phyloP scores from a whole-genome alignment of 2,797 vertebrate genomes.

The Danio jaintianensis region DNA sequence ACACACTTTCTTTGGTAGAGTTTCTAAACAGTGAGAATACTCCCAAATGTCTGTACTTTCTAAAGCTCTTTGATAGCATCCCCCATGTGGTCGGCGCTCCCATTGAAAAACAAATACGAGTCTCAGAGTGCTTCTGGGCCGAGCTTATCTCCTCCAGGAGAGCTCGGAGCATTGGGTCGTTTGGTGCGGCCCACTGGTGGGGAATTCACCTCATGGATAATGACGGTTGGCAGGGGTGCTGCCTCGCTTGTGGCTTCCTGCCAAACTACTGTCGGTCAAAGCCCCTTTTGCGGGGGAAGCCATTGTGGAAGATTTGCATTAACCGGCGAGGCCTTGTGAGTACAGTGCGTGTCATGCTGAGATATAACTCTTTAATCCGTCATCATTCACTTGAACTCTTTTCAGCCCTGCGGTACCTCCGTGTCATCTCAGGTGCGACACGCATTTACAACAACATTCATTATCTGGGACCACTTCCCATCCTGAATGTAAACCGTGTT shows the following conservation, averaged over 20 bases:
- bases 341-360: slow-evolving; percentile 75
- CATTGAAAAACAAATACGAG: slow-evolving; percentile 64
- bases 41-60: slow-evolving; percentile 62
- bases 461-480: slow-evolving; percentile 34
- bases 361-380: slow-evolving; percentile 78
- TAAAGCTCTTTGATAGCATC: slow-evolving; percentile 67
- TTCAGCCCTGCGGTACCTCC: slow-evolving; percentile 37
- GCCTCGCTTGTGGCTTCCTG: slow-evolving; percentile 71
- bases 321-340: slow-evolving; percentile 77
- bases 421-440: slow-evolving; percentile 57
- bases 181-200: slow-evolving; percentile 69
- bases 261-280: slow-evolving; percentile 80
- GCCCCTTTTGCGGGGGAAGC: slow-evolving; percentile 65
- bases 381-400: slow-evolving; percentile 73
- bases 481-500: slow-evolving; percentile 50
- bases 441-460: slow-evolving; percentile 53
- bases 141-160: slow-evolving; percentile 61
- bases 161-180: slow-evolving; percentile 70
- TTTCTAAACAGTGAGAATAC: slow-evolving; percentile 61
- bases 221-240: slow-evolving; percentile 81
- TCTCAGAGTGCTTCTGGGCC: slow-evolving; percentile 62
- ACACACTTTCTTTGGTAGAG: slow-evolving; percentile 55
- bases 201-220: slow-evolving; percentile 78
- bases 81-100: slow-evolving; percentile 61
- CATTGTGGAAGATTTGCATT: slow-evolving; percentile 78